Percentiles rank a stretch among this genome's conserved stretches.
Conservation (phyloP, 2,888 invertebrate genomes). For the Ophion ellenae region DNA sequence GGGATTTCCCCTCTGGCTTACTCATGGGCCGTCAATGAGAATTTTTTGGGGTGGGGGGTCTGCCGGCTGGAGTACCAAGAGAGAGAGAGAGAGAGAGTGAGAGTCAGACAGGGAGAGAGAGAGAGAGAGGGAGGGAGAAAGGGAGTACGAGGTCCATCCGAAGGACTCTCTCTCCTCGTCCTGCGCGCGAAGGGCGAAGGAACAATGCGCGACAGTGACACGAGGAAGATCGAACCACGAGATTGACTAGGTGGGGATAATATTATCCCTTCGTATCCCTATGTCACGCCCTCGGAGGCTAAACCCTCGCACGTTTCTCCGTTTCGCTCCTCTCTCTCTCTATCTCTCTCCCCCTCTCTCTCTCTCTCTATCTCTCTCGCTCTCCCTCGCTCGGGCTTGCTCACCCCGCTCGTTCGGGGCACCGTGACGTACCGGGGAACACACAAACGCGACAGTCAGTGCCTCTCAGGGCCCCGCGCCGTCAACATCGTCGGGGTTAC, state of each 20-base stretch:
- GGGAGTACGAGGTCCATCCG: not conserved
- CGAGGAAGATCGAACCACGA: slow-evolving; percentile 31
- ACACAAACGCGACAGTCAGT: slow-evolving; percentile 75
- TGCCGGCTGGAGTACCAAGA: slow-evolving; percentile 1
- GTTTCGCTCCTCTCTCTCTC: slow-evolving; percentile 12
- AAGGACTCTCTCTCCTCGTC: slow-evolving; percentile 6
- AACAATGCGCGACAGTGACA: slow-evolving; percentile 13
- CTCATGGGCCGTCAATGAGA: slow-evolving; percentile 4
- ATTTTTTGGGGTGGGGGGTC: not conserved
- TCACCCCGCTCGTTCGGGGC: slow-evolving; percentile 10
- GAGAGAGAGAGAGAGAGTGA: not conserved
- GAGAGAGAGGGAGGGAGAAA: too few relatives aligned
- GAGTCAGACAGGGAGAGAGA: too few relatives aligned
- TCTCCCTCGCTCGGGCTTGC: slow-evolving; percentile 3
- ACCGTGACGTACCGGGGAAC: slow-evolving; percentile 60
- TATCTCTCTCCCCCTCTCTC: slow-evolving; percentile 22
- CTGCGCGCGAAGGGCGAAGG: slow-evolving; percentile 32
- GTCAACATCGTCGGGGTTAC: slow-evolving; percentile 76
- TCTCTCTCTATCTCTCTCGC: slow-evolving; percentile 21
- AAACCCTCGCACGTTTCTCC: slow-evolving; percentile 18
- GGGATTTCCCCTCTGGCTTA: slow-evolving; percentile 16
- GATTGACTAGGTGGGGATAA: slow-evolving; percentile 45
- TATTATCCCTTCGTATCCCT: slow-evolving; percentile 19
- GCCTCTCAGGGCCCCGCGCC: slow-evolving; percentile 81
- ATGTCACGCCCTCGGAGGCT: slow-evolving; percentile 33